Conservation (phyloP, 2,797 vertebrate species). For the Lepidocolaptes lacrymiger region DNA sequence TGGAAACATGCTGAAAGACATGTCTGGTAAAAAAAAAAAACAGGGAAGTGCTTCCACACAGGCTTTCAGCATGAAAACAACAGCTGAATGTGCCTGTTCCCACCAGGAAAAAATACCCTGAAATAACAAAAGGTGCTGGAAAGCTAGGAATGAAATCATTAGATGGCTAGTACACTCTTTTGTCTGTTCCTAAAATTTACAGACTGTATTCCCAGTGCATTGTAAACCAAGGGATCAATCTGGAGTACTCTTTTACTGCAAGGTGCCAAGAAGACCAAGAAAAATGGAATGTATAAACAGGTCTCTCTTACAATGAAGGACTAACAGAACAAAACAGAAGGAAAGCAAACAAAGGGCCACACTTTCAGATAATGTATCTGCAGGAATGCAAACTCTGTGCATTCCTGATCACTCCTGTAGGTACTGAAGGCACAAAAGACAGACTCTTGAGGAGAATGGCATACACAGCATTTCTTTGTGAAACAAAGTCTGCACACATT, state of each 20-base stretch:
- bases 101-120: conserved; percentile 61
- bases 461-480: conserved; percentile 35
- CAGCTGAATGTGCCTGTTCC: conserved; percentile 73
- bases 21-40: conserved; percentile 1
- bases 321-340: conserved; percentile 37
- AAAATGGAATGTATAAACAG: conserved; percentile 67
- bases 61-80: conserved; percentile 70
- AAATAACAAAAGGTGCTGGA: conserved; percentile 71
- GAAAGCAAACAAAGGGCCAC: conserved; percentile 33
- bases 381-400: conserved; percentile 39
- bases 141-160: conserved; percentile 71
- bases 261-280: conserved; percentile 61
- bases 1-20: conserved; percentile 71
- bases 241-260: conserved; percentile 20
- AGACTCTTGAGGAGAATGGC: not conserved
- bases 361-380: conserved; percentile 47
- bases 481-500: not conserved
- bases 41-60: conserved; percentile 30
- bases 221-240: conserved; percentile 36
- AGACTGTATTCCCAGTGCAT: conserved; percentile 42
- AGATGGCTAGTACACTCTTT: conserved; percentile 53
- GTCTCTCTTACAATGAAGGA: conserved; percentile 38
- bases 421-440: conserved; percentile 50
- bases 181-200: conserved; percentile 67
- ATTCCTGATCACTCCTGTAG: conserved; percentile 55